Conservation (phyloP, 2,797 vertebrate genomes). For the Ceryle rudis region DNA sequence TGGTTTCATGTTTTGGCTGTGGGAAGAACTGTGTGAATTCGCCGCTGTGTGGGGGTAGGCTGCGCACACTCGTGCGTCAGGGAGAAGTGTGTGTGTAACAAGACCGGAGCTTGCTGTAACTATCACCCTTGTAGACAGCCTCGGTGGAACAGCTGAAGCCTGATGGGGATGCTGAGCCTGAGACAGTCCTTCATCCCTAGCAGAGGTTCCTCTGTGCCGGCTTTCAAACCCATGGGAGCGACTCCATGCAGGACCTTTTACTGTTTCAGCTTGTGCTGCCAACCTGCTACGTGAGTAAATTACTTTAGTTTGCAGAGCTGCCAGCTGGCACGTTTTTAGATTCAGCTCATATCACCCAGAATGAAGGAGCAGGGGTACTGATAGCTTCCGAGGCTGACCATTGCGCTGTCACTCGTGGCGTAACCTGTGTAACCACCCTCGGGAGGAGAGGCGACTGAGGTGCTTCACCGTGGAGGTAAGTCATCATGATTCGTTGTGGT, state of each 20-base stretch:
- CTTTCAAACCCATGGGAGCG: neutral
- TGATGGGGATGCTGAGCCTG: neutral
- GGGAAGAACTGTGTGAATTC: neutral
- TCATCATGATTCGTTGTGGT: neutral
- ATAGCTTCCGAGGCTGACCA: neutral
- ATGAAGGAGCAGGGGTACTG: neutral
- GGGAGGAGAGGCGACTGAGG: neutral
- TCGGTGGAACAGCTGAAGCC: neutral
- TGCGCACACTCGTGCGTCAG: fast-evolving
- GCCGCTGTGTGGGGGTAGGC: neutral
- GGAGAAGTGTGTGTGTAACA: neutral
- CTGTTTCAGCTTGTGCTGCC: neutral
- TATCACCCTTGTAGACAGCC: neutral
- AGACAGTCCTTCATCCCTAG: neutral
- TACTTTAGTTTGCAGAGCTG: neutral
- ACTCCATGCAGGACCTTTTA: neutral
- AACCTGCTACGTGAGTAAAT: neutral
- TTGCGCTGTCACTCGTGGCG: neutral
- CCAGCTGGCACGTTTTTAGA: neutral
- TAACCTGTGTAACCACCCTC: neutral
- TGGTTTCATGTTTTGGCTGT: neutral
- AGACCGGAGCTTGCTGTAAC: neutral
- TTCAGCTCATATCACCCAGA: neutral
- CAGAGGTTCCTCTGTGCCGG: neutral
- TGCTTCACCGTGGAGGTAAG: neutral